These are phyloP conservation scores for Chlorospingus flavigularis DNA, from an alignment of 2,797 vertebrate species.

Conservation along the genomic window DNA sequence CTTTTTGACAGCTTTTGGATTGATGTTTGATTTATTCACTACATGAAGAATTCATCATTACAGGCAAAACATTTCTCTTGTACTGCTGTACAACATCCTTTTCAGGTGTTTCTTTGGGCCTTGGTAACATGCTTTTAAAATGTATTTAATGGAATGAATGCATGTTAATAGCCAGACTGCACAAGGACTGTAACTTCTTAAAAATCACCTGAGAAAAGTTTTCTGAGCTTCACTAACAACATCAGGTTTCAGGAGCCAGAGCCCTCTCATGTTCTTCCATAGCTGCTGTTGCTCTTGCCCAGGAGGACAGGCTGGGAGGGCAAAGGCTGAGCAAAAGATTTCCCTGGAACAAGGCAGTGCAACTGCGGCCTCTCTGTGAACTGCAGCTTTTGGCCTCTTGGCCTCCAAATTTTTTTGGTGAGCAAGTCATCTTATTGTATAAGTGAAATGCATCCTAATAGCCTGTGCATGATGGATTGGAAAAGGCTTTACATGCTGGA, in stretches of 20 bases:
- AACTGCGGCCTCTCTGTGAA: not conserved
- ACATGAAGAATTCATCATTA: not conserved
- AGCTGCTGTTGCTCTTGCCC: not conserved
- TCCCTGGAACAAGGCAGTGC: not conserved
- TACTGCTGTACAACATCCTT: not conserved
- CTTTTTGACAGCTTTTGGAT: not conserved
- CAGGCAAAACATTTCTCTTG: not conserved
- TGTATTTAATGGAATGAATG: not conserved
- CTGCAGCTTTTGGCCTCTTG: constrained; percentile 18
- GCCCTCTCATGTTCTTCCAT: not conserved
- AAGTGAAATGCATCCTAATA: constrained; percentile 57
- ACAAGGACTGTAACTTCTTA: not conserved
- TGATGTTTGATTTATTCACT: not conserved
- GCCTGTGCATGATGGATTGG: constrained; percentile 43
- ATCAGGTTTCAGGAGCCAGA: not conserved
- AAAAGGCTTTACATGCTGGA: constrained; percentile 60
- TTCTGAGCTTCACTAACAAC: not conserved
- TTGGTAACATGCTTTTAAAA: not conserved
- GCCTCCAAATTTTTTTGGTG: constrained; percentile 34
- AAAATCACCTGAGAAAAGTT: not conserved
- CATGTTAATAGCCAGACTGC: not conserved
- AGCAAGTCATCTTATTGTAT: constrained; percentile 44
- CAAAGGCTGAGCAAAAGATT: not conserved
- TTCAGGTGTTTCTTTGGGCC: not conserved
- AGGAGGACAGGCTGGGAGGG: not conserved